These are phyloP conservation scores for Pterocles burchelli DNA, from an alignment of 2,113 vertebrate genomes.

Conservation along the genomic window DNA sequence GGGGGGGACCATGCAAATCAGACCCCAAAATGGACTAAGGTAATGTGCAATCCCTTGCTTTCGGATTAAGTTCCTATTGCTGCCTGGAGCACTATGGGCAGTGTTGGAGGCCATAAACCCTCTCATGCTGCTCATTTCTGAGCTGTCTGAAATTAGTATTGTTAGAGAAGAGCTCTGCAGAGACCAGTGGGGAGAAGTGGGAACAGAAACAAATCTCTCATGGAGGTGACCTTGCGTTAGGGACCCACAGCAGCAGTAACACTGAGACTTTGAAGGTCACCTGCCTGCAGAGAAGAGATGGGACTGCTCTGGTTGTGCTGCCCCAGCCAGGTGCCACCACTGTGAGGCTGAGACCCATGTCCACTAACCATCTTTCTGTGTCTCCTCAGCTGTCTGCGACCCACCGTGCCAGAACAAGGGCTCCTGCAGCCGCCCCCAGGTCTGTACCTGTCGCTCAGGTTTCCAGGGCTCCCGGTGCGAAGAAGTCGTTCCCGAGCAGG, in stretches of 20 bases:
- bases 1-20: background rate
- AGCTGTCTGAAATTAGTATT: background rate
- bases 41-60: background rate
- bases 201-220: background rate
- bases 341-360: background rate
- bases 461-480: constrained; percentile 79
- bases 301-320: background rate
- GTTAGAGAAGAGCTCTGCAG: background rate
- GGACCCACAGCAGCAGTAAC: background rate
- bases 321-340: background rate
- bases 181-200: background rate
- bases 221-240: background rate
- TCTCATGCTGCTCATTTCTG: background rate
- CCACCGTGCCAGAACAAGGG: constrained; percentile 82
- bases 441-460: constrained; percentile 80
- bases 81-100: background rate
- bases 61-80: background rate
- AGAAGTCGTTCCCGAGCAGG: constrained; percentile 75
- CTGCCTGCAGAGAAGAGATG: background rate
- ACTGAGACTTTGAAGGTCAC: background rate
- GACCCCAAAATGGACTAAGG: background rate
- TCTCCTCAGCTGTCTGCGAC: constrained; percentile 78
- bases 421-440: constrained; percentile 81
- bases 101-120: background rate
- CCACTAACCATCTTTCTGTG: constrained; percentile 29